Evolutionary conservation across 2,888 invertebrate genomes (phyloP).

Genomic region (Diaphora mendica): DNA sequence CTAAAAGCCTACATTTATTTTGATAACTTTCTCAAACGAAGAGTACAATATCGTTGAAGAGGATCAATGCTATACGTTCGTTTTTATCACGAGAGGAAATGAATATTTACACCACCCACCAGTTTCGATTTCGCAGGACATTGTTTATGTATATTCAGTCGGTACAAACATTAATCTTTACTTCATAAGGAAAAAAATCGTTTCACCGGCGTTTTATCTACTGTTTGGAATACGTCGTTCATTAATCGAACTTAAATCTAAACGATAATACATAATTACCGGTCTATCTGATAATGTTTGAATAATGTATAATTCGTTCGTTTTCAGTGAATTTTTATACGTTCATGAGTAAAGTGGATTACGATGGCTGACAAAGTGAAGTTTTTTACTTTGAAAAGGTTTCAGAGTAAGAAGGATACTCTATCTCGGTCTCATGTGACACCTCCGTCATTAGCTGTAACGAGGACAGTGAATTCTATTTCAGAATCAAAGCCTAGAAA

Average conservation of each 20-base stretch:
- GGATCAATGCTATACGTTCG: constrained; percentile 51
- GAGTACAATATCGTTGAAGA: constrained; percentile 49
- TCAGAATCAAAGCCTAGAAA: constrained; percentile 67
- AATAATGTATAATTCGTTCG: constrained; percentile 32
- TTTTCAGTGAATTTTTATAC: constrained; percentile 44
- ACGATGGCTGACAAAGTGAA: constrained; percentile 77
- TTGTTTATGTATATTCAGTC: constrained; percentile 16
- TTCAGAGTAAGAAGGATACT: constrained; percentile 63
- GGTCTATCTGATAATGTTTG: constrained; percentile 36
- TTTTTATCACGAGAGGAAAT: constrained; percentile 40
- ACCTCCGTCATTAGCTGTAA: constrained; percentile 34
- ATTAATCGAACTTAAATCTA: constrained; percentile 40
- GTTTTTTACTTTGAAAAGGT: constrained; percentile 73
- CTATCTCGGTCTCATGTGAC: constrained; percentile 18
- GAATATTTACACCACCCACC: constrained; percentile 27
- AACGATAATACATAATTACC: constrained; percentile 41
- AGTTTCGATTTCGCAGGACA: constrained; percentile 45
- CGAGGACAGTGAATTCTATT: constrained; percentile 47
- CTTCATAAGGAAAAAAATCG: constrained; percentile 16
- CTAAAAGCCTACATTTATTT: constrained; percentile 75
- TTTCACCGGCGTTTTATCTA: constrained; percentile 29
- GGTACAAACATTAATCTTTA: constrained; percentile 13
- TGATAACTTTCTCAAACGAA: constrained; percentile 72
- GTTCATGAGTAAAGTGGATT: constrained; percentile 40
- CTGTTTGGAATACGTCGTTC: constrained; percentile 1